These are phyloP conservation scores for Teleopsis dalmanni DNA, from an alignment of 1,140 invertebrate species.

Conservation along the genomic window DNA sequence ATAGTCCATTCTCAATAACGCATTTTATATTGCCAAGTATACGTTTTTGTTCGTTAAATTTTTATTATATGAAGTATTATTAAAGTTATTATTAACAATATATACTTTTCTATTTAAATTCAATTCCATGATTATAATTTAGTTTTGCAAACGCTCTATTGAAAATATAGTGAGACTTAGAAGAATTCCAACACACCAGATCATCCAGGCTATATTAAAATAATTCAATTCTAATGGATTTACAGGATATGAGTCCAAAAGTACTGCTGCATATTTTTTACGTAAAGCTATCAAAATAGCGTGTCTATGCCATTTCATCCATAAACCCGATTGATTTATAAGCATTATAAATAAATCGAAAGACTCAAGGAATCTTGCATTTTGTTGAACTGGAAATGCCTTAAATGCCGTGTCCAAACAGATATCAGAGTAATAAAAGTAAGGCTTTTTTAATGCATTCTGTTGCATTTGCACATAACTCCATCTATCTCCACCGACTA, in stretches of 20 bases:
- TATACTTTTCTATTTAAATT: too few species aligned
- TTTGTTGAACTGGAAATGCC: conserved; percentile 25
- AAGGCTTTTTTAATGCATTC: conserved; percentile 14
- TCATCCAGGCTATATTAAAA: conserved; percentile 31
- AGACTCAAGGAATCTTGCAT: conserved; percentile 22
- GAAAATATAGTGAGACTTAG: too few species aligned
- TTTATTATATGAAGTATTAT: too few species aligned
- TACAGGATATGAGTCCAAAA: conserved; percentile 26
- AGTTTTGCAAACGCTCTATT: too few species aligned
- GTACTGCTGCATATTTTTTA: conserved; percentile 10
- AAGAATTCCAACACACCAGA: conserved; percentile 21
- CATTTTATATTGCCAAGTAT: too few species aligned
- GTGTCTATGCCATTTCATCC: conserved; percentile 22
- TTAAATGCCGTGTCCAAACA: conserved; percentile 32
- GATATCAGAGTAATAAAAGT: conserved; percentile 26
- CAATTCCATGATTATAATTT: too few species aligned
- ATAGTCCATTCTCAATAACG: too few species aligned
- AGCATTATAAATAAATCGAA: conserved; percentile 27
- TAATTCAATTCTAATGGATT: conserved; percentile 28
- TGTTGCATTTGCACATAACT: conserved; percentile 7
- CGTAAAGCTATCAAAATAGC: conserved; percentile 28
- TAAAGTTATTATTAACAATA: too few species aligned
- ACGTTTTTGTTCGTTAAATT: too few species aligned
- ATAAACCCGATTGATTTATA: conserved; percentile 21
- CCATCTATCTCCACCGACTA: conserved; percentile 33